These are phyloP conservation scores for Rhagonycha lutea DNA, from an alignment of 2,888 invertebrate genomes.

Conservation along the genomic window DNA sequence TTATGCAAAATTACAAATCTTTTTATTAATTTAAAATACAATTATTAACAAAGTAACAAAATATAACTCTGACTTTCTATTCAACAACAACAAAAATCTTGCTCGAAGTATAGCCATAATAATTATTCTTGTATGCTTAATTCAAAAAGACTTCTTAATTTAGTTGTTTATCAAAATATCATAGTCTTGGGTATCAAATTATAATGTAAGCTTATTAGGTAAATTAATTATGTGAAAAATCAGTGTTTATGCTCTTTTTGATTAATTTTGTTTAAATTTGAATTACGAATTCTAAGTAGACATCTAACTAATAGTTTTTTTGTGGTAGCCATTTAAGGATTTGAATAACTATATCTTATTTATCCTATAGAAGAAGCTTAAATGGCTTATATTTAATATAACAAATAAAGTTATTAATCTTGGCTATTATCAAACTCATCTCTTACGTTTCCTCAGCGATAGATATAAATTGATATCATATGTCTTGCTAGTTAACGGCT, in stretches of 20 bases:
- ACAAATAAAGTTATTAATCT: conserved; percentile 46
- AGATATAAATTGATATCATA: conserved; percentile 47
- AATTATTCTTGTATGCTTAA: background rate
- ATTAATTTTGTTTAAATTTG: background rate
- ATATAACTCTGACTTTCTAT: background rate
- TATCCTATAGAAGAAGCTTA: background rate
- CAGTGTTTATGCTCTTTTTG: background rate
- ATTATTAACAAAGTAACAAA: no score
- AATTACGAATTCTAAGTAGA: background rate
- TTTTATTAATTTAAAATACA: no score
- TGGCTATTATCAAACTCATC: conserved; percentile 47
- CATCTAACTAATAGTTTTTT: background rate
- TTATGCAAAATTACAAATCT: no score
- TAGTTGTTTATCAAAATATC: background rate
- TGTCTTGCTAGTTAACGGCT: conserved; percentile 36
- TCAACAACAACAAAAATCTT: background rate
- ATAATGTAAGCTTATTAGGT: background rate
- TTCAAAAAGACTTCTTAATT: background rate
- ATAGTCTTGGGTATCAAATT: background rate
- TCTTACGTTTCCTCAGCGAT: conserved; percentile 44
- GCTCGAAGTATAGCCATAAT: background rate
- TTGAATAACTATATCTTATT: background rate
- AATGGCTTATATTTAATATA: conserved; percentile 22
- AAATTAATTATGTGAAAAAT: background rate
- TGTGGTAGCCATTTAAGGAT: background rate